These are phyloP conservation scores for Aphis gossypii DNA, from an alignment of 1,140 invertebrate genomes.

Conservation along the genomic window DNA sequence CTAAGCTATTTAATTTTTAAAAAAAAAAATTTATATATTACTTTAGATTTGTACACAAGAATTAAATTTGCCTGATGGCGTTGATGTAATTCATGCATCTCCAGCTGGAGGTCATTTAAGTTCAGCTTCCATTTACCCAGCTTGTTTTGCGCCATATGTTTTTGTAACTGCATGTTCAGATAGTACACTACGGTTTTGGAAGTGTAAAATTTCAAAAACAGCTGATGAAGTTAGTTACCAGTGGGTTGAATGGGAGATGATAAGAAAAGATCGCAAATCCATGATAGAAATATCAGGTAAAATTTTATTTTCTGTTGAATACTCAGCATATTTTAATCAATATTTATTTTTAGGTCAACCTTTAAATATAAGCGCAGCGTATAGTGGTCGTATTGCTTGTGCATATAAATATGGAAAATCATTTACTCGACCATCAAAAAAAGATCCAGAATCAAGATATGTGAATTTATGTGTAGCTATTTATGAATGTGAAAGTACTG, in stretches of 20 bases:
- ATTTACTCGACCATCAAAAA: constrained; percentile 80
- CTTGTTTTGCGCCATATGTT: constrained; percentile 95
- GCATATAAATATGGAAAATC: constrained; percentile 92
- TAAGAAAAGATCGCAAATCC: constrained; percentile 82
- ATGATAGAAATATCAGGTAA: constrained; percentile 83
- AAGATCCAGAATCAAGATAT: constrained; percentile 82
- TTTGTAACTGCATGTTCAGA: constrained; percentile 93
- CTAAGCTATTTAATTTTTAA: neutral
- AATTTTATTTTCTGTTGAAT: constrained; percentile 28
- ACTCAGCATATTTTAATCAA: neutral
- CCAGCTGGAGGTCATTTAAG: constrained; percentile 95
- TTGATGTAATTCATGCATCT: constrained; percentile 88
- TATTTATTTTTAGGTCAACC: constrained; percentile 73
- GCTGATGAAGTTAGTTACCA: constrained; percentile 70
- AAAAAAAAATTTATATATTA: neutral
- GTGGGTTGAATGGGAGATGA: constrained; percentile 92
- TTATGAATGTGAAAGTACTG: constrained; percentile 98
- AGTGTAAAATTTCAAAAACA: constrained; percentile 74
- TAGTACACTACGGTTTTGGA: constrained; percentile 84
- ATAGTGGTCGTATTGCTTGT: constrained; percentile 94
- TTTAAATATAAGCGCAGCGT: constrained; percentile 93
- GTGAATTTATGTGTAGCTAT: constrained; percentile 96
- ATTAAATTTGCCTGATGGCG: constrained; percentile 84
- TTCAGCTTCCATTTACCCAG: constrained; percentile 98
- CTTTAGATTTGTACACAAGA: constrained; percentile 79